These are phyloP conservation scores for Lucinisca nassula DNA, from an alignment of 2,888 invertebrate species.

Conservation along the genomic window DNA sequence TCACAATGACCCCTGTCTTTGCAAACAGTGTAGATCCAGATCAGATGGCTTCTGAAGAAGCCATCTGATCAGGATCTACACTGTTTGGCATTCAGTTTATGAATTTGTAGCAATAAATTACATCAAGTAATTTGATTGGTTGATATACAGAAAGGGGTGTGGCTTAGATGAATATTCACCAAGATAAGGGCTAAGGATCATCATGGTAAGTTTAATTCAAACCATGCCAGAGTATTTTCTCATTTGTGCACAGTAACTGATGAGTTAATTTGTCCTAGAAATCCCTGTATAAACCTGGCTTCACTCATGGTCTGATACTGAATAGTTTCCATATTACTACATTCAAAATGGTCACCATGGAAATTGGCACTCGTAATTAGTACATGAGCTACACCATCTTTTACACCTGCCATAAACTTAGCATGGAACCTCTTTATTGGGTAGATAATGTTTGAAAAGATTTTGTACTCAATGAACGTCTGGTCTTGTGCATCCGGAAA, in stretches of 20 bases:
- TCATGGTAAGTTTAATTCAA: too few species aligned
- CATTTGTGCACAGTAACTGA: constrained; percentile 43
- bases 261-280: constrained; percentile 73
- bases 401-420: constrained; percentile 81
- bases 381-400: constrained; percentile 75
- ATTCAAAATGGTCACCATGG: constrained; percentile 77
- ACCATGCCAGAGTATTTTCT: too few species aligned
- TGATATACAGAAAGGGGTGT: too few species aligned
- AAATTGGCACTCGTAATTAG: constrained; percentile 82
- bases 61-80: too few species aligned
- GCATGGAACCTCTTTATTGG: constrained; percentile 76
- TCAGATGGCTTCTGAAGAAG: too few species aligned
- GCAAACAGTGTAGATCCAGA: too few species aligned
- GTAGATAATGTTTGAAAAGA: constrained; percentile 79
- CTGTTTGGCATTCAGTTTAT: too few species aligned
- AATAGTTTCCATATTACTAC: constrained; percentile 72
- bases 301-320: constrained; percentile 74
- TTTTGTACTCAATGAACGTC: constrained; percentile 82
- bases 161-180: too few species aligned
- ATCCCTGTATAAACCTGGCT: constrained; percentile 74
- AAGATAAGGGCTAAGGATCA: too few species aligned
- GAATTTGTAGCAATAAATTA: too few species aligned
- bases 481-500: constrained; percentile 74
- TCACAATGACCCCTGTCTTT: too few species aligned
- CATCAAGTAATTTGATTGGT: too few species aligned